These are phyloP conservation scores for Sicus ferrugineus DNA, from an alignment of 2,888 invertebrate species.

Conservation along the genomic window DNA sequence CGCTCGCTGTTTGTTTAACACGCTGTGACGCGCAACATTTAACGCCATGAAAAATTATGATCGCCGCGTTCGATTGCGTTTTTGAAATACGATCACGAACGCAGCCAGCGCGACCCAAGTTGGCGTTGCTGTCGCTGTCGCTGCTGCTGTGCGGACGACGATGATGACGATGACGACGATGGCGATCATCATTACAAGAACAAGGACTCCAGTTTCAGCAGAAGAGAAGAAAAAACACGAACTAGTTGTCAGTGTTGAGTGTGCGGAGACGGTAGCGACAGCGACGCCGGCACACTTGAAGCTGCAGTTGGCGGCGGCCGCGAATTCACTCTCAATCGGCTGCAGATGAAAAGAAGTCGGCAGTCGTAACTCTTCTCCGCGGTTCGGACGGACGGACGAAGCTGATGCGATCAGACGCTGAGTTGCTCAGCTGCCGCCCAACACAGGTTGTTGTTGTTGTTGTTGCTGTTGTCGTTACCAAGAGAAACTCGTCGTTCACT, in stretches of 20 bases:
- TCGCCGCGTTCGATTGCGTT: constrained; percentile 54
- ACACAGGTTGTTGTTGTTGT: background rate
- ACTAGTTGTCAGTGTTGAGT: background rate
- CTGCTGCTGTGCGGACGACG: constrained; percentile 16
- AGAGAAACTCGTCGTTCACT: constrained; percentile 3
- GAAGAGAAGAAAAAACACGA: background rate
- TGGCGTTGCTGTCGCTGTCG: constrained; percentile 5
- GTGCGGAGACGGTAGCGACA: background rate
- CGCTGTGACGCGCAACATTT: constrained; percentile 58
- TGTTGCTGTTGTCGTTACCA: constrained; percentile 1
- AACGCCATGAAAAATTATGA: constrained; percentile 60
- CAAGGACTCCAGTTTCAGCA: background rate
- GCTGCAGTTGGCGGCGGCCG: background rate
- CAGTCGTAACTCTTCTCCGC: background rate
- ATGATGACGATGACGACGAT: constrained; percentile 14
- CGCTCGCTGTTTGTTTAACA: constrained; percentile 45
- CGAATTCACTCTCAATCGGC: background rate
- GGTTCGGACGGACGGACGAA: constrained; percentile 19
- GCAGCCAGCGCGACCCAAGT: constrained; percentile 34
- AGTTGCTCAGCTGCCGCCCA: background rate
- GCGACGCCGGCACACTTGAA: background rate
- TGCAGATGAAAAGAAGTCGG: background rate
- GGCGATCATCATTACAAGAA: background rate
- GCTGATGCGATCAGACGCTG: constrained; percentile 44
- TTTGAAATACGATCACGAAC: constrained; percentile 50